A percentile compares a stretch with the other conserved stretches of the same genome.
Conservation (phyloP, 1,140 invertebrate species). For the Drosophila murphyi region DNA sequence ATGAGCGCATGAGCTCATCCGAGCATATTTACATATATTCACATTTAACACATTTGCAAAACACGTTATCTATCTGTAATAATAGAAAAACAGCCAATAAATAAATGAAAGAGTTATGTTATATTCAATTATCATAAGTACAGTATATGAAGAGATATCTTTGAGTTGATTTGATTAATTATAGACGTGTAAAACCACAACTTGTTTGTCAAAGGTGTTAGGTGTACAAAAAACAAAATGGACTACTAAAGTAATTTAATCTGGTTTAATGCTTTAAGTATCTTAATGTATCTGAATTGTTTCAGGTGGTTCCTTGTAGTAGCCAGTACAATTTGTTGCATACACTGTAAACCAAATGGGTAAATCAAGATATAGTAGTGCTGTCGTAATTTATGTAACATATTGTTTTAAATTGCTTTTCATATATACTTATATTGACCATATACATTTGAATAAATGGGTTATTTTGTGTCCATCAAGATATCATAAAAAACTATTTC, state of each 20-base stretch:
- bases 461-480: no score
- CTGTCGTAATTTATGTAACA: neutral
- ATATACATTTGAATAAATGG: no score
- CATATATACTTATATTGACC: no score
- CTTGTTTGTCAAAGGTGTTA: constrained; percentile 2
- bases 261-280: constrained; percentile 23
- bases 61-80: neutral
- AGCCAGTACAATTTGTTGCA: neutral
- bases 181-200: neutral
- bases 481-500: no score
- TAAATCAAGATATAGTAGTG: neutral
- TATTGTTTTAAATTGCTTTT: no score
- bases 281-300: constrained; percentile 11
- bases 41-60: constrained; percentile 20
- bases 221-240: no score
- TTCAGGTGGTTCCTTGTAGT: neutral
- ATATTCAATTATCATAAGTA: constrained; percentile 29
- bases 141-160: neutral
- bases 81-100: neutral
- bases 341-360: neutral
- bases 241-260: neutral
- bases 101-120: constrained; percentile 1
- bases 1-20: constrained; percentile 46
- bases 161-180: constrained; percentile 12
- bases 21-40: constrained; percentile 36